Evolutionary conservation across 2,888 invertebrate species (phyloP), one percentile per base, ranked within the genome.

Genomic region (Agrotis exclamationis): DNA sequence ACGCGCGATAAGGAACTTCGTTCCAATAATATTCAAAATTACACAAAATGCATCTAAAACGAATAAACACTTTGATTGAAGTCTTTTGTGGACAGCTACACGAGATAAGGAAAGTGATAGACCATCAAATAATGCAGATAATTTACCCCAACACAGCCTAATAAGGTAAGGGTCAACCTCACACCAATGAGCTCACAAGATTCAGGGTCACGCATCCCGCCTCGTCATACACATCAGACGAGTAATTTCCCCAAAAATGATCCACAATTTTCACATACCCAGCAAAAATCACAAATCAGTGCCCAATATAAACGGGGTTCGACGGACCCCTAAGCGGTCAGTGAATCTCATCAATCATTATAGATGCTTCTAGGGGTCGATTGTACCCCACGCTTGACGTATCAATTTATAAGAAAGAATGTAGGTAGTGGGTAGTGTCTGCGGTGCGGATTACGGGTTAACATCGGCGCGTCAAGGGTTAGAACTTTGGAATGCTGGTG

Each of bases 401-500:
- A 95, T 94, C 95, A 95, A 95, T 95, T 95, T 95, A 95, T 95
- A 94, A 94, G 93, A 92, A 94, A 93, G 93, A 93, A 93, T 93
- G 90, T 91, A 92, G 93, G 92, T 91, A 92, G 93, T 91, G 91
- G 93, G 91, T 90, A 92, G 93, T 91, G 89, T 91, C 91, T 80
- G 68, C 77, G 39, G 69, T 69, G 53, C 85, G 88, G 91, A 93
- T 94, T 92, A 92, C 86, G 86, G 90, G 87, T 88, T 82, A 89
- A 88, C 87, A 64, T 53, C 13, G 50, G 33, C 51, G 51, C 20
- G 47, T 44, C n/a, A 6, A 16, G 50, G 59, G 53, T 47, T 24
- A 20, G 16, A 14, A 20, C n/a, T 24, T 39, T 11, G 28, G 69
- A 63, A 74, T 60, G 24, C 51, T 33, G 24, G 88, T 24, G 33